Evolutionary conservation across 2,888 invertebrate genomes (phyloP), one percentile per base, ranked within the genome.

Genomic region (Pecten maximus): DNA sequence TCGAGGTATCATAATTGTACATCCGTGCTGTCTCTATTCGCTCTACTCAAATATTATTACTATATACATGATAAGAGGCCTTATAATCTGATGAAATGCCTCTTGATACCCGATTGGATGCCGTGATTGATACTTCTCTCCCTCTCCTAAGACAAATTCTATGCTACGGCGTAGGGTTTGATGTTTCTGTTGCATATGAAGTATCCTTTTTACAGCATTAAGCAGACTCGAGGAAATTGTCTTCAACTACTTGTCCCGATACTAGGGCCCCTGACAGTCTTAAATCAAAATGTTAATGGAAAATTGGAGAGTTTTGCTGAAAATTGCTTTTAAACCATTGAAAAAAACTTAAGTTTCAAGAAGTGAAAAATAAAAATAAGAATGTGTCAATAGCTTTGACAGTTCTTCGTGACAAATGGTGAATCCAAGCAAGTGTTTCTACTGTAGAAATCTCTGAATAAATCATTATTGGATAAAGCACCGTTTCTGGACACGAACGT

Each of bases 281-380:
- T 74, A 74, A 35, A 35, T 74, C 74, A 74, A 74, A 74, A 74
- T 35, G 74, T 28, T 74, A 74, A 74, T 74, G 74, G 74, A 74
- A 74, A 74, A 74, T 74, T 10, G 8, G 28, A 74, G 23, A 12
- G 19, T 28, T 74, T 54, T 74, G 12, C 15, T 74, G 74, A 74
- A 74, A 74, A 74, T 28, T 74, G 74, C 10, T 35, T 74, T 35
- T 6, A 74, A 74, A 35, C 74, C 35, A n/a, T n/a, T 60, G 23
- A 23, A 74, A 54, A 54, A 74, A 15, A 6, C 60, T 74, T 3
- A 28, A 35, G 35, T 74, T 74, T 28, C 74, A 8, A 74, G 15
- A 74, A 28, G 1, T 35, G 15, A 44, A 44, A 44, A 44, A 6
- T 44, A 44, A 8, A 74, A 74, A 74, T 74, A 35, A 23, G 35